Base-by-base conservation (phyloP, 2,888 invertebrate genomes). In the Gari tellinella region DNA sequence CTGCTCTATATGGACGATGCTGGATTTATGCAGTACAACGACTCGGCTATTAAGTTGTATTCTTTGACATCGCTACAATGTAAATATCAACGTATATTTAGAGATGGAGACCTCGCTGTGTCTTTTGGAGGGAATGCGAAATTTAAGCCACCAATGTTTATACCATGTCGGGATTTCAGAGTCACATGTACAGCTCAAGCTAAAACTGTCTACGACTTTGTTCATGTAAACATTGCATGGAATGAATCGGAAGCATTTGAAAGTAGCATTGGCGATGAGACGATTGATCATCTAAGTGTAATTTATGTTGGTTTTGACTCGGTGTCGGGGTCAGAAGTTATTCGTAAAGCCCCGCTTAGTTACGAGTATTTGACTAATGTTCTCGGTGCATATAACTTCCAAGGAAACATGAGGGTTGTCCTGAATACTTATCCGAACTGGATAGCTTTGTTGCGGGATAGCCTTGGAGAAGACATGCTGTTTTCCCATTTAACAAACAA, bases 401-500 rank as follows among this genome's bases (percentile, higher is more conserved):
- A 78, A 41, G 82, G 82, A 17, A 74, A 74, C 45, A 82, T 73
- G 51, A 80, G 76, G 46, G 75, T 79, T n/a, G 82, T 75, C 1
- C 63, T 70, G 17, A 80, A 79, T 43, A 62, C 82, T 0, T 82
- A 72, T 51, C 82, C 82, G 5, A 82, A 82, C 56, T 15, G 74
- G 7, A 46, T 74, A 1, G 74, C 82, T 15, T 53, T 82, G 14
- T 55, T 82, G 43, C 73, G 80, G 1, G 82, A 80, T 3, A 63
- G 38, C 25, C 55, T 58, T 5, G 53, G 62, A 17, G 53, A 53
- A 2, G 40, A 38, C 8, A 63, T 64, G 15, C 56, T 45, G 0
- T 43, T 57, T 26, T 51, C 38, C n/a, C 69, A 66, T 41, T 41
- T 79, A 8, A 37, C 55, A 15, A 45, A 26, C 1, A 19, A 51